A percentile compares a stretch with the other conserved stretches of the same genome.
These are phyloP conservation scores for Theristicus caerulescens DNA, from an alignment of 2,113 vertebrate genomes.

Conservation along the genomic window DNA sequence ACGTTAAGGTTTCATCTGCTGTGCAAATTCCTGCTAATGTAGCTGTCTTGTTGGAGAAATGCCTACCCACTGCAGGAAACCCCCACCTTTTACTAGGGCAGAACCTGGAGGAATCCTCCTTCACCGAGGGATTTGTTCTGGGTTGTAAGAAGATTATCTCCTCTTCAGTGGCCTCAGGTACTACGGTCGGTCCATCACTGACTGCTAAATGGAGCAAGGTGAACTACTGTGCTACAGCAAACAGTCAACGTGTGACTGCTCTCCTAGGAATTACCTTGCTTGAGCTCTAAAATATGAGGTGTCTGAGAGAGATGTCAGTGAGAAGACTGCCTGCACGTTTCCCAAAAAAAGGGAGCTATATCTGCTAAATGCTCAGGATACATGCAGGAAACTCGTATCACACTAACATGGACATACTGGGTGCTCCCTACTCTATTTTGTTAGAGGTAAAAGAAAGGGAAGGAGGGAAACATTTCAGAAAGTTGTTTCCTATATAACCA, in stretches of 20 bases:
- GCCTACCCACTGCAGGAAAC: neutral
- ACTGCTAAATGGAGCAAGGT: conserved; percentile 47
- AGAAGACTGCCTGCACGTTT: neutral
- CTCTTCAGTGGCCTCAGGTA: neutral
- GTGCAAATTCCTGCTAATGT: neutral
- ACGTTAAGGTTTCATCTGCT: neutral
- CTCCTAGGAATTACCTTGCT: neutral
- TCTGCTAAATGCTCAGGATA: neutral
- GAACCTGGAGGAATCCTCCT: conserved; percentile 29
- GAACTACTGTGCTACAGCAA: neutral
- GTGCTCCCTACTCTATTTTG: neutral
- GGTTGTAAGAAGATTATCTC: neutral
- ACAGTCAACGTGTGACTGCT: neutral
- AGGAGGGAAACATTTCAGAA: neutral
- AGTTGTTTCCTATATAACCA: neutral
- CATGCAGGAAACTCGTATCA: rapidly evolving
- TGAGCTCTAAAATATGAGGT: neutral
- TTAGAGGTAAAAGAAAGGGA: neutral
- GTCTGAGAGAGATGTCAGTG: neutral
- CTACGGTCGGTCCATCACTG: rapidly evolving
- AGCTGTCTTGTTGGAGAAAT: neutral
- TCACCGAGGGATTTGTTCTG: neutral
- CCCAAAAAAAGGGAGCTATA: neutral
- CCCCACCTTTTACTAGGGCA: neutral
- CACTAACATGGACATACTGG: rapidly evolving